These are phyloP conservation scores for Eulemur rubriventer DNA, from an alignment of 2,797 vertebrate genomes.

Conservation along the genomic window DNA sequence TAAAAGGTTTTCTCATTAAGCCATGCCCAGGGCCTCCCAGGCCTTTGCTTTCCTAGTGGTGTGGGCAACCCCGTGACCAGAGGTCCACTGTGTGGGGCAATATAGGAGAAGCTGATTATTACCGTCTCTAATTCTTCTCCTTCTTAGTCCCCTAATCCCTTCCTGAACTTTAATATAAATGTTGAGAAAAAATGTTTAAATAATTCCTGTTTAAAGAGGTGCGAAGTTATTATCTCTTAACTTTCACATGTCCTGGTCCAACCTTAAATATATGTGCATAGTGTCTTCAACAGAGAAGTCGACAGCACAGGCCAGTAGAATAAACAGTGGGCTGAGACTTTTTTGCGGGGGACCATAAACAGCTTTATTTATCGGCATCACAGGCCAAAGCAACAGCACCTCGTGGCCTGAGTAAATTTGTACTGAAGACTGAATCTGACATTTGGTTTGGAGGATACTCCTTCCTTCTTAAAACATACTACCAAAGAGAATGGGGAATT, in stretches of 20 bases:
- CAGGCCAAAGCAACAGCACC: not conserved
- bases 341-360: not conserved
- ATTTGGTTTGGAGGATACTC: not conserved
- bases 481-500: not conserved
- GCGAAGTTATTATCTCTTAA: not conserved
- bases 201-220: not conserved
- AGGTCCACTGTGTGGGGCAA: not conserved
- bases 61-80: not conserved
- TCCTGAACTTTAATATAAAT: not conserved
- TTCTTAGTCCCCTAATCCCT: not conserved
- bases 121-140: not conserved
- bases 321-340: not conserved
- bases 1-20: not conserved
- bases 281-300: not conserved
- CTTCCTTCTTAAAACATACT: not conserved
- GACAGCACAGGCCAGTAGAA: not conserved
- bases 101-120: not conserved
- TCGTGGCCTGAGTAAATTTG: not conserved
- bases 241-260: not conserved
- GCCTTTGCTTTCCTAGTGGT: not conserved
- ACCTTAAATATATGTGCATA: not conserved
- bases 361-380: not conserved
- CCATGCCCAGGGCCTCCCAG: not conserved
- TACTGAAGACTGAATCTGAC: not conserved
- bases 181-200: not conserved